Evolutionary conservation across 2,888 invertebrate species (phyloP).

Genomic region (Brachycybe producta): DNA sequence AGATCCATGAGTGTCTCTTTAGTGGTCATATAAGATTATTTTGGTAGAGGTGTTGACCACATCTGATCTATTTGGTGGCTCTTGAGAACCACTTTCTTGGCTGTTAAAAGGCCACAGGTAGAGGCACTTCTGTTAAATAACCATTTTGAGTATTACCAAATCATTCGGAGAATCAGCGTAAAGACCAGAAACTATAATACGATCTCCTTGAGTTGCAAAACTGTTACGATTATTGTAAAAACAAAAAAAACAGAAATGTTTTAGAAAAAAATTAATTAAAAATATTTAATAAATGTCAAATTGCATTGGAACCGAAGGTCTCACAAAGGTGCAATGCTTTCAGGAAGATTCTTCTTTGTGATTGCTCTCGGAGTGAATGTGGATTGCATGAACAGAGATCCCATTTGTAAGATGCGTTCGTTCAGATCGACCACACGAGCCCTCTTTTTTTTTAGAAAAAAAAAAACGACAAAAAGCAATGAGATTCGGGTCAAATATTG

Average conservation of each 20-base stretch:
- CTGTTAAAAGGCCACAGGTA: too few relatives aligned
- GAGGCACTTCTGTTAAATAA: not conserved
- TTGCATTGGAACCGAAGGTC: too few relatives aligned
- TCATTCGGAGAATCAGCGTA: conserved; percentile 70
- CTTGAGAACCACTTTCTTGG: too few relatives aligned
- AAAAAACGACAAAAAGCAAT: conserved; percentile 22
- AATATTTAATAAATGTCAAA: too few relatives aligned
- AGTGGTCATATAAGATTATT: too few relatives aligned
- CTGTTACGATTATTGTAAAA: conserved; percentile 30
- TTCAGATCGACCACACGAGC: conserved; percentile 65
- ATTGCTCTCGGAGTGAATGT: conserved; percentile 47
- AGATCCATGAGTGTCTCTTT: too few relatives aligned
- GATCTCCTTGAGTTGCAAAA: conserved; percentile 53
- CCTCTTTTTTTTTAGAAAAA: conserved; percentile 31
- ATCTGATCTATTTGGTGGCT: too few relatives aligned
- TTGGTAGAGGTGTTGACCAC: too few relatives aligned
- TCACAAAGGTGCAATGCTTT: conserved; percentile 56
- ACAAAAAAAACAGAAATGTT: conserved; percentile 35
- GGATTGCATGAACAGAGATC: conserved; percentile 33
- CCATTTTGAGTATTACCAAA: conserved; percentile 37
- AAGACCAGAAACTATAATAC: conserved; percentile 62
- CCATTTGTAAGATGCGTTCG: conserved; percentile 57
- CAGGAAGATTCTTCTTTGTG: conserved; percentile 51
- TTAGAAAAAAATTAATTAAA: conserved; percentile 5
- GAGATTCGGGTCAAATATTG: not conserved